A percentile compares a stretch with the other conserved stretches of the same genome.
Conservation (phyloP, 2,113 vertebrate genomes). For the Pterocles gutturalis region DNA sequence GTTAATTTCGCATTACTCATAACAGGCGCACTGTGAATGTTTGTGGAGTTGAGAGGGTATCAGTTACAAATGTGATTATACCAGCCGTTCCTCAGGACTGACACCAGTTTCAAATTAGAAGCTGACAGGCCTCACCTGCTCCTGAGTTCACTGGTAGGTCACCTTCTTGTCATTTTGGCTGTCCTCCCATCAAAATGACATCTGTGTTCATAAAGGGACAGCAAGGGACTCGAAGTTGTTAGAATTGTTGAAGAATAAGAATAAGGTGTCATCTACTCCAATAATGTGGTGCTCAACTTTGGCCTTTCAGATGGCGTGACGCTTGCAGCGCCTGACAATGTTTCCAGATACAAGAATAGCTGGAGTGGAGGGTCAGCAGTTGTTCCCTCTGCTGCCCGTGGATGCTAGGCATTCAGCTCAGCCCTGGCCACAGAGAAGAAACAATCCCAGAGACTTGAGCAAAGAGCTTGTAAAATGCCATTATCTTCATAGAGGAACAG, state of each 20-base stretch:
- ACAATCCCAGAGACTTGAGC: neutral
- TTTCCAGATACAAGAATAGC: constrained; percentile 56
- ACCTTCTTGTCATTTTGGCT: constrained; percentile 75
- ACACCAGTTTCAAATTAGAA: constrained; percentile 86
- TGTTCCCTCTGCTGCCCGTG: neutral
- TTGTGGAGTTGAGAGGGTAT: constrained; percentile 71
- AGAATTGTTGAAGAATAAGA: constrained; percentile 73
- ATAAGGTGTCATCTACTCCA: constrained; percentile 62
- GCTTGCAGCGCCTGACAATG: constrained; percentile 15
- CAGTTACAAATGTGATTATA: constrained; percentile 81
- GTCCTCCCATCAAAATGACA: constrained; percentile 71
- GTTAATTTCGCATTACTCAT: constrained; percentile 71
- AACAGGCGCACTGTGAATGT: constrained; percentile 56
- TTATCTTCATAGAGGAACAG: neutral
- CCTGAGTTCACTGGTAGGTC: constrained; percentile 87
- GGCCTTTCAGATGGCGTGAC: constrained; percentile 56
- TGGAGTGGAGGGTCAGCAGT: constrained; percentile 2
- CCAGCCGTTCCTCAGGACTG: constrained; percentile 78
- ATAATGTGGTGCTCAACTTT: constrained; percentile 70
- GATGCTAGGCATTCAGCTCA: neutral
- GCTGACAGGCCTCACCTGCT: constrained; percentile 83
- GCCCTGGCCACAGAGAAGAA: neutral
- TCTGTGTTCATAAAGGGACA: constrained; percentile 76
- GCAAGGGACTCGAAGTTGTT: constrained; percentile 55
- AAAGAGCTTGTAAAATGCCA: neutral